Percentiles rank a stretch among this genome's conserved stretches.
Conservation (phyloP, 1,140 invertebrate genomes). For the Popillia japonica region DNA sequence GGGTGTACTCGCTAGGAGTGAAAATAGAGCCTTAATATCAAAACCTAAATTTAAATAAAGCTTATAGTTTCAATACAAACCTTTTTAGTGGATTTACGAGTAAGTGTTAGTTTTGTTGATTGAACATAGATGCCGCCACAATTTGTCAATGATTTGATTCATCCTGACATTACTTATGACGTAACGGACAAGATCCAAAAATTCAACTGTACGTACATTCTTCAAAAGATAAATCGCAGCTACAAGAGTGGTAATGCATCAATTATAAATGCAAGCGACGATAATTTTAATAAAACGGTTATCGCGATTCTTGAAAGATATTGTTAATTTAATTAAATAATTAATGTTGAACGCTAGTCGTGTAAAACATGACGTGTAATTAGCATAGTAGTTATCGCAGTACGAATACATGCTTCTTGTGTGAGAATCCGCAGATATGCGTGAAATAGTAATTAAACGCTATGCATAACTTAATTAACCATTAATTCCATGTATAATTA, state of each 20-base stretch:
- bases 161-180: too few species aligned
- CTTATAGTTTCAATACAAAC: too few species aligned
- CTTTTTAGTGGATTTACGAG: too few species aligned
- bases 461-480: neutral
- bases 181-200: too few species aligned
- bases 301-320: neutral
- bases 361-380: neutral
- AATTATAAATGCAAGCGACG: neutral
- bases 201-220: neutral
- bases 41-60: too few species aligned
- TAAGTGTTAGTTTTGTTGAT: too few species aligned
- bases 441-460: neutral
- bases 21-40: too few species aligned
- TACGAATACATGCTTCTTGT: neutral
- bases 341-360: neutral
- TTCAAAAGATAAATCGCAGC: neutral
- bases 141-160: too few species aligned
- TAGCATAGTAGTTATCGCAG: neutral
- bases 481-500: slow-evolving; percentile 4
- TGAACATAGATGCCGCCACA: too few species aligned
- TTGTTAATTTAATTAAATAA: slow-evolving; percentile 20
- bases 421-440: neutral
- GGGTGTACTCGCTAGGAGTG: too few species aligned
- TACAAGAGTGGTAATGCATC: neutral
- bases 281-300: neutral